These are phyloP conservation scores for Entomobrya multifasciata DNA, from an alignment of 2,888 invertebrate species.

Conservation along the genomic window DNA sequence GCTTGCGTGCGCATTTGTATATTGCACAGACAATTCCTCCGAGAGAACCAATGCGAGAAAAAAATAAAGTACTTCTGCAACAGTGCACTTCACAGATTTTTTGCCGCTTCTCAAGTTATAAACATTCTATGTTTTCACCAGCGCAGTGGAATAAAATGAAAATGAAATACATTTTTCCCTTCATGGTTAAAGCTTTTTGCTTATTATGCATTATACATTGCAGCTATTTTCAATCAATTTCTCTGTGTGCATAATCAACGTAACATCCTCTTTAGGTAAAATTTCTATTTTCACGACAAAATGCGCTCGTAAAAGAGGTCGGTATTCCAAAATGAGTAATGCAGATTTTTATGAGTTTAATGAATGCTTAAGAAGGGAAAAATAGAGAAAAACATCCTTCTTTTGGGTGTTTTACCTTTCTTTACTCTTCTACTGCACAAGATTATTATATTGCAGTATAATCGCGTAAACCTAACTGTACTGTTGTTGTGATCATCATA, in stretches of 20 bases:
- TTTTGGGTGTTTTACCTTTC: no score
- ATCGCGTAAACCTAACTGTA: neutral
- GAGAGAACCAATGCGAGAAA: neutral
- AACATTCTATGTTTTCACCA: conserved; percentile 29
- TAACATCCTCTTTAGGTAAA: conserved; percentile 40
- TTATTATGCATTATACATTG: neutral
- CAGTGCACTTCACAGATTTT: conserved; percentile 55
- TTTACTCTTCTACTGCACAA: neutral
- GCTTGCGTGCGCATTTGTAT: conserved; percentile 12
- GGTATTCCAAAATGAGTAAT: conserved; percentile 46
- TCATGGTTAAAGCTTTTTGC: neutral
- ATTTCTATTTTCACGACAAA: neutral
- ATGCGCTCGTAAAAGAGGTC: conserved; percentile 5
- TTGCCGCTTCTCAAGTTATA: neutral
- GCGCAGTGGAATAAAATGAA: conserved; percentile 48
- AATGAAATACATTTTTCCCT: conserved; percentile 54
- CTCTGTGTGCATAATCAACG: neutral
- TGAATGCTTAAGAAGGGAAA: conserved; percentile 50
- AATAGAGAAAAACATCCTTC: neutral
- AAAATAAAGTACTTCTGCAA: conserved; percentile 2
- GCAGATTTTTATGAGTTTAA: conserved; percentile 60
- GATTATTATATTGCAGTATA: neutral
- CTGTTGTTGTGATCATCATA: conserved; percentile 2
- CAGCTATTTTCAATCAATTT: conserved; percentile 67
- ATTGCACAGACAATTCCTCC: neutral